phyloP scores from a whole-genome alignment of 1,140 invertebrate species.

The Musca vetustissima region DNA sequence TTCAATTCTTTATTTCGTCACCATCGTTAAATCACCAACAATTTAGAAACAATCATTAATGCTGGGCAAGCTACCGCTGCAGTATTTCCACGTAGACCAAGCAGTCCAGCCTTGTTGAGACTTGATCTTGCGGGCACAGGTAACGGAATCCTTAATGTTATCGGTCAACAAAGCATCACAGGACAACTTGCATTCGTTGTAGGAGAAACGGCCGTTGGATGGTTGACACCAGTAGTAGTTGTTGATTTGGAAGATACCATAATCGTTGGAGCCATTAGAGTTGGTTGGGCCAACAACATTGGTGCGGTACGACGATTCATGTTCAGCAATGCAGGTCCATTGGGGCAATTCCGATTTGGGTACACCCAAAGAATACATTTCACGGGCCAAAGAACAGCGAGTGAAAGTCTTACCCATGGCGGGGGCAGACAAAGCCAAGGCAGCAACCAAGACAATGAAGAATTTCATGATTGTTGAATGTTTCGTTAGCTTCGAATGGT shows the following conservation, averaged over 20 bases:
- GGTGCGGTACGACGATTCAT: constrained; percentile 26
- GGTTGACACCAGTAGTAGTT: constrained; percentile 44
- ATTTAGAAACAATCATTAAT: constrained; percentile 41
- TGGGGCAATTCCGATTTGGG: constrained; percentile 5
- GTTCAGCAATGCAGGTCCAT: constrained; percentile 41
- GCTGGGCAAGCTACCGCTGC: constrained; percentile 36
- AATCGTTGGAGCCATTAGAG: constrained; percentile 37
- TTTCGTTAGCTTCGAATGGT: background rate
- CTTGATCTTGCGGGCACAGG: constrained; percentile 36
- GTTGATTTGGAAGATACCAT: constrained; percentile 48
- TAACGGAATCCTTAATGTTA: constrained; percentile 27
- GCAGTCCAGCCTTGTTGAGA: constrained; percentile 38
- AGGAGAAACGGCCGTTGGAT: constrained; percentile 32
- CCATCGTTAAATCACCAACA: too few relatives aligned
- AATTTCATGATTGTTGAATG: constrained; percentile 19
- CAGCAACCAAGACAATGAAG: background rate
- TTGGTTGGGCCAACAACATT: constrained; percentile 33
- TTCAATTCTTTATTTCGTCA: too few relatives aligned
- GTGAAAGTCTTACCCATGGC: constrained; percentile 33
- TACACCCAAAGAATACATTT: constrained; percentile 26
- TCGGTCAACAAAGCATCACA: constrained; percentile 4
- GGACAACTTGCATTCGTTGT: constrained; percentile 30
- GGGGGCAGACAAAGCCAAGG: constrained; percentile 15
- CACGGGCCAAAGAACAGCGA: constrained; percentile 50
- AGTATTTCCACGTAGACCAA: constrained; percentile 42